A percentile compares a stretch with the other conserved stretches of the same genome.
These are phyloP conservation scores for Pristionchus fissidentatus DNA, from an alignment of 2,888 invertebrate genomes.

Conservation along the genomic window DNA sequence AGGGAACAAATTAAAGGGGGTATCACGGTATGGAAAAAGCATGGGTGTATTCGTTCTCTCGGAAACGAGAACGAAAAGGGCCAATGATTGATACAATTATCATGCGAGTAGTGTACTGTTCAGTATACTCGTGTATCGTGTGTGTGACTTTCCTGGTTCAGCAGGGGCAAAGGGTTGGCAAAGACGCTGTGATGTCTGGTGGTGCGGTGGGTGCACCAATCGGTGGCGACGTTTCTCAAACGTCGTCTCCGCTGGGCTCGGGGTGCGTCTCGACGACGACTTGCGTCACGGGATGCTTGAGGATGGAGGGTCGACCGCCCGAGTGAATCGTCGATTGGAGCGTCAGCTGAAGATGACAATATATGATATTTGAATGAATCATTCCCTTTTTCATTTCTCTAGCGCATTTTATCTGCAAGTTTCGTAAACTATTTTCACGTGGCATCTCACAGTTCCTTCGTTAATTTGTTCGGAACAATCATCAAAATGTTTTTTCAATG, in stretches of 20 bases:
- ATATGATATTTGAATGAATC: not conserved
- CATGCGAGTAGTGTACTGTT: constrained; percentile 20
- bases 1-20: not conserved
- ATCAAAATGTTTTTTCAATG: too few relatives aligned
- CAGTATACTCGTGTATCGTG: not conserved
- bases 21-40: not conserved
- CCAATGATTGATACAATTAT: too few relatives aligned
- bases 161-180: constrained; percentile 17
- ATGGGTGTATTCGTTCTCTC: too few relatives aligned
- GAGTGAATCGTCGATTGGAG: constrained; percentile 66
- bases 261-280: constrained; percentile 44
- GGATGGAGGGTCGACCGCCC: constrained; percentile 46
- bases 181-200: not conserved
- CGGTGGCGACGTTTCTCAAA: constrained; percentile 27
- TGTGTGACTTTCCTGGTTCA: not conserved
- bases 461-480: too few relatives aligned
- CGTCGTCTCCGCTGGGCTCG: constrained; percentile 31
- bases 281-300: constrained; percentile 48
- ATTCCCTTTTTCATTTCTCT: too few relatives aligned
- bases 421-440: too few relatives aligned
- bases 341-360: constrained; percentile 62
- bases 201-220: not conserved
- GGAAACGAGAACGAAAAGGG: too few relatives aligned
- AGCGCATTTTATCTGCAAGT: too few relatives aligned
- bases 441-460: too few relatives aligned